Evolutionary conservation across 92 coral and sea anemone genomes (phyloP), one percentile per base, ranked within the genome.

Genomic region (Siderastrea radians): DNA sequence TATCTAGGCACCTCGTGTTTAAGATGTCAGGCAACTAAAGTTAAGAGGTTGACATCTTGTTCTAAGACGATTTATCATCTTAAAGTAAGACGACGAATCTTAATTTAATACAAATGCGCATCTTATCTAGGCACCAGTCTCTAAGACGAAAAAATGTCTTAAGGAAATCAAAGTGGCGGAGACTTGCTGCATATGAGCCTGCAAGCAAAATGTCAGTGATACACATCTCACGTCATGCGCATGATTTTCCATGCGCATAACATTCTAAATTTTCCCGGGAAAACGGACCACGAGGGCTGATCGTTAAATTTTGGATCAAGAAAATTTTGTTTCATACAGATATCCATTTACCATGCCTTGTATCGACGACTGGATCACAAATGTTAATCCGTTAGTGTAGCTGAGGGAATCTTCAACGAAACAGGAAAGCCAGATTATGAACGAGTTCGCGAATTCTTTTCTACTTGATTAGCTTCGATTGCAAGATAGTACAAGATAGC

Each of bases 351-450:
- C 17, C 17, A 96, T 96, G 99, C 99, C 99, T 90, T 96, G 98
- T 58, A 93, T 96, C 63, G 99, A 96, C 90, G 99, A 96, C 70
- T 96, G 99, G 99, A 86, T 91, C 15, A 93, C 94, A 26, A 26
- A 26, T 26, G 38, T 26, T 51, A 89, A 91, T 71, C 99, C 99
- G 47, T 77, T 96, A 80, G 88, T 49, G 93, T 96, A n/a, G 84
- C 94, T 54, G 94, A 95, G 67, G 93, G 93, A 44, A 93, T 95
- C 51, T 77, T 87, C 68, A 91, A 75, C 10, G 98, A 94, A 80
- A 82, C 68, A 47, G 91, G 75, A 7, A 84, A 87, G 80, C 86
- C 92, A 49, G 80, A 54, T 60, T 79, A 75, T 48, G 92, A 63
- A 45, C 68, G 45, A 16, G 86, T 95, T 26, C 80, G 89, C 43